Evolutionary conservation across 1,140 invertebrate genomes (phyloP).

Genomic region (Cydia fagiglandana): DNA sequence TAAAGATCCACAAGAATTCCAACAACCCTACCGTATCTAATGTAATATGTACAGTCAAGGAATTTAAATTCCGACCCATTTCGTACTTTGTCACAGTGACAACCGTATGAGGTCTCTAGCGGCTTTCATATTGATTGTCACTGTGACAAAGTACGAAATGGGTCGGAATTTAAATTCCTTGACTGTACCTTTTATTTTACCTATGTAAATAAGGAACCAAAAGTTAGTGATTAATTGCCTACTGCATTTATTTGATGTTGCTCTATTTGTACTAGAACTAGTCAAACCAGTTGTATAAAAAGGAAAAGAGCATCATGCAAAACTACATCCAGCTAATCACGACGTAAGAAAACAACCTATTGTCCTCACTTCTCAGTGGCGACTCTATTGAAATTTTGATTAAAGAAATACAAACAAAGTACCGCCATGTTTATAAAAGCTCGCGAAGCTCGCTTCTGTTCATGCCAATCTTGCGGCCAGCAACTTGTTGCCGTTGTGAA

Average conservation of each 20-base stretch:
- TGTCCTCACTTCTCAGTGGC: conserved; percentile 47
- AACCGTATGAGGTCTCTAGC: no score
- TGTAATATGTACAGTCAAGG: no score
- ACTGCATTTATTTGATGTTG: background rate
- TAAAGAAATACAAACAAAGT: conserved; percentile 75
- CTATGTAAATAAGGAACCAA: conserved; percentile 8
- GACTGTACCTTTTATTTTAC: no score
- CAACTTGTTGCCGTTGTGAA: conserved; percentile 78
- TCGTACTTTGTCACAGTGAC: no score
- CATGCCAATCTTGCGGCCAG: conserved; percentile 75
- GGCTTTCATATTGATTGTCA: no score
- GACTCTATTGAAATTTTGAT: conserved; percentile 69
- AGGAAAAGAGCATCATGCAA: background rate
- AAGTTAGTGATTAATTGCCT: conserved; percentile 3
- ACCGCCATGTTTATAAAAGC: conserved; percentile 77
- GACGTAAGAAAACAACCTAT: conserved; percentile 30
- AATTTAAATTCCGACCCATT: no score
- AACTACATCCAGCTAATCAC: conserved; percentile 21
- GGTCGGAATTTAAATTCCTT: no score
- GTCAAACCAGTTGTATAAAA: background rate
- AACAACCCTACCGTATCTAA: background rate
- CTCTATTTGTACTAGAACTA: conserved; percentile 18
- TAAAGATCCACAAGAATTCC: background rate
- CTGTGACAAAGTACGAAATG: no score
- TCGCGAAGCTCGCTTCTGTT: conserved; percentile 76